Evolutionary conservation across 2,888 invertebrate genomes (phyloP).

Genomic region (Gandaritis pyraliata): DNA sequence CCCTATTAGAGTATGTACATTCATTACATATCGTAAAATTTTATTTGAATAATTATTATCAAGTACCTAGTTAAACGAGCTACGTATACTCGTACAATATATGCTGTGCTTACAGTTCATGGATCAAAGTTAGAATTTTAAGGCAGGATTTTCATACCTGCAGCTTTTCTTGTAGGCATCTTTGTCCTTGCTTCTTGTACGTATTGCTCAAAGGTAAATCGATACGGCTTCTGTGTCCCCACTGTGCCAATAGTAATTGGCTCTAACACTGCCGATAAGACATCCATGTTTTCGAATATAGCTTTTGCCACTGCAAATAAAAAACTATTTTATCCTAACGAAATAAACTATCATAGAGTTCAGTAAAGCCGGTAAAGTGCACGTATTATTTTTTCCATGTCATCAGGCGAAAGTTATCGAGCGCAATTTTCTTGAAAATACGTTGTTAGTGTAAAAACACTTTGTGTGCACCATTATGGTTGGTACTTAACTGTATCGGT

Average conservation of each 20-base stretch:
- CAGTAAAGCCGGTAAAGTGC: neutral
- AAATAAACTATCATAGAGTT: neutral
- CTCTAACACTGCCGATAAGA: conserved; percentile 68
- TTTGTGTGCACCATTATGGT: conserved; percentile 31
- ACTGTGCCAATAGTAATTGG: conserved; percentile 75
- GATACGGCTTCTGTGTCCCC: conserved; percentile 78
- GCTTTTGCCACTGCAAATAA: conserved; percentile 67
- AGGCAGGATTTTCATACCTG: conserved; percentile 54
- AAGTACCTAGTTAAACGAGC: too few relatives aligned
- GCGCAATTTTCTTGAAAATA: conserved; percentile 31
- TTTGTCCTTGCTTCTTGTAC: conserved; percentile 76
- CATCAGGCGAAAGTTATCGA: conserved; percentile 35
- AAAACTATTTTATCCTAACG: neutral
- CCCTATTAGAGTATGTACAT: neutral
- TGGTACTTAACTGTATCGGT: conserved; percentile 23
- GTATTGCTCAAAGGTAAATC: conserved; percentile 76
- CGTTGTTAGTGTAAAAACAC: conserved; percentile 33
- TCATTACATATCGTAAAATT: too few relatives aligned
- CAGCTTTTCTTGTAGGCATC: conserved; percentile 75
- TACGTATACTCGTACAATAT: neutral
- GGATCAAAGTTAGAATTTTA: neutral
- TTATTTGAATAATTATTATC: too few relatives aligned
- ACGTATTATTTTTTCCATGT: conserved; percentile 16
- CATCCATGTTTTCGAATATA: conserved; percentile 73
- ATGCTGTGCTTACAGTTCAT: neutral